These are phyloP conservation scores for Dexiosoma caninum DNA, from an alignment of 2,888 invertebrate species.

Conservation along the genomic window DNA sequence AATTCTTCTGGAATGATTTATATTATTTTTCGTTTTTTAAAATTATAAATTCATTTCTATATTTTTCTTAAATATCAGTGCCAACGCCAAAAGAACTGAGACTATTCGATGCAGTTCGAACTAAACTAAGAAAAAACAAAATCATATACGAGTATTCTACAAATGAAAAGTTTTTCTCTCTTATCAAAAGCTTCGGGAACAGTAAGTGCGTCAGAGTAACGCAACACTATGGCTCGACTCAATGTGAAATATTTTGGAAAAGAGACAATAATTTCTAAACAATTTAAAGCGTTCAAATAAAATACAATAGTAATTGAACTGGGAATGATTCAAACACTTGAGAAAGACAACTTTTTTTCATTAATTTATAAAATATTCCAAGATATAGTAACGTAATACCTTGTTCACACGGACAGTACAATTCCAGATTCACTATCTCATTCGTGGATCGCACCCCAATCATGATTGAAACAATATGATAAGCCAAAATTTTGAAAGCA, in stretches of 20 bases:
- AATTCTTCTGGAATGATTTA: conserved; percentile 18
- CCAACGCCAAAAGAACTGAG: background rate
- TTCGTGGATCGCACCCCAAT: no score
- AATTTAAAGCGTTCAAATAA: no score
- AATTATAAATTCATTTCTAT: conserved; percentile 27
- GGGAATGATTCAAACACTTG: no score
- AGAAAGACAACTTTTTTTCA: no score
- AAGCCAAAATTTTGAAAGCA: no score
- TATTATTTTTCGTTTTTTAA: background rate
- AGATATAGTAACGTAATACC: no score
- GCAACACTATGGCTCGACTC: background rate
- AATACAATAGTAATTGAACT: no score
- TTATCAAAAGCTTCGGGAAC: background rate
- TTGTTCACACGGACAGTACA: no score
- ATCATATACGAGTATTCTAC: background rate
- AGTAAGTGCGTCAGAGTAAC: conserved; percentile 19
- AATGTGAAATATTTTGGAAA: background rate
- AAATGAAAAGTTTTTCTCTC: background rate
- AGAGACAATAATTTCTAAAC: background rate
- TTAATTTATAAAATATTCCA: no score
- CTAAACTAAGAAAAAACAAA: conserved; percentile 8
- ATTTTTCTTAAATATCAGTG: conserved; percentile 3
- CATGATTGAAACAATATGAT: no score
- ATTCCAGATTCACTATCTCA: no score
- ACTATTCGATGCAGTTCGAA: background rate